Conservation (phyloP, 2,797 vertebrate genomes). For the Semaprochilodus insignis region DNA sequence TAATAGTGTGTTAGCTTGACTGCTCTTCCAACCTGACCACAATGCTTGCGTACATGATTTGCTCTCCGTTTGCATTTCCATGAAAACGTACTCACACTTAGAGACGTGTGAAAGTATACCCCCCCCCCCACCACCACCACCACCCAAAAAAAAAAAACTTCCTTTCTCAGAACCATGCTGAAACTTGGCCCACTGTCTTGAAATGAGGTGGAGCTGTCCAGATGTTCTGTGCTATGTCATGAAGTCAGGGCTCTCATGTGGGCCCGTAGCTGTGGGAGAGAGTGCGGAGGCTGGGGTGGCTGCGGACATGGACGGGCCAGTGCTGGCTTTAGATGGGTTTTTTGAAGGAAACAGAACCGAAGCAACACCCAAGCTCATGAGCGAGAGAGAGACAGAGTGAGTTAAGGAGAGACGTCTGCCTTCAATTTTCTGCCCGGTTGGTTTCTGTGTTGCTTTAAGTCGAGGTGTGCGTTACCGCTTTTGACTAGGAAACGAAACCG, state of each 20-base stretch:
- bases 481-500: slow-evolving; percentile 48
- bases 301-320: slow-evolving; percentile 31
- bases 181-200: slow-evolving; percentile 36
- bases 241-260: slow-evolving; percentile 18
- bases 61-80: background rate
- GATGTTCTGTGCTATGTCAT: slow-evolving; percentile 34
- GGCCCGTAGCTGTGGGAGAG: slow-evolving; percentile 27
- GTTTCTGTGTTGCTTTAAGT: slow-evolving; percentile 57
- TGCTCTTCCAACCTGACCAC: background rate
- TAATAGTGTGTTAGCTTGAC: no score
- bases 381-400: background rate
- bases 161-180: slow-evolving; percentile 32
- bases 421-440: slow-evolving; percentile 67
- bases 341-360: slow-evolving; percentile 41
- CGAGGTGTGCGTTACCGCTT: slow-evolving; percentile 48
- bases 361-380: slow-evolving; percentile 51
- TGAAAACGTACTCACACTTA: background rate
- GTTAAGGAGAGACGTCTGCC: slow-evolving; percentile 60
- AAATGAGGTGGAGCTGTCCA: slow-evolving; percentile 39
- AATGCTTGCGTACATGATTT: background rate
- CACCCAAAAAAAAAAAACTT: slow-evolving; percentile 19
- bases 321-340: slow-evolving; percentile 44
- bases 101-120: no score
- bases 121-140: background rate
- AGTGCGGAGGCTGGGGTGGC: slow-evolving; percentile 39